These are phyloP conservation scores for Drosophila paramelanica DNA, from an alignment of 2,888 invertebrate genomes.

Conservation along the genomic window DNA sequence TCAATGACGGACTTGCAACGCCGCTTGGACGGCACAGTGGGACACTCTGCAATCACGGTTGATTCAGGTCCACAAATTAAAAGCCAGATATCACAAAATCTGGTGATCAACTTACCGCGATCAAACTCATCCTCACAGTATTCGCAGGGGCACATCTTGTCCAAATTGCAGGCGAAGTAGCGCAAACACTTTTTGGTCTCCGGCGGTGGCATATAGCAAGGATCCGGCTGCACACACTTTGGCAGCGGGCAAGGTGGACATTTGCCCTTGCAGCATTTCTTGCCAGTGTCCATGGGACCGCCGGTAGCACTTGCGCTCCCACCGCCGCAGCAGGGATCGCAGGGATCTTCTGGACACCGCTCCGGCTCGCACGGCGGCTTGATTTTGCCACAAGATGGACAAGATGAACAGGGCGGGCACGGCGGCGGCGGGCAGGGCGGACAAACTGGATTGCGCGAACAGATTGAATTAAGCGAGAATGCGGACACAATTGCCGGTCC, in stretches of 20 bases:
- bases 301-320: conserved; percentile 44
- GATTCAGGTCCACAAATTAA: too few species aligned
- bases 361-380: conserved; percentile 3
- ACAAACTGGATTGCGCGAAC: conserved; percentile 66
- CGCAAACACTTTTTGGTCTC: conserved; percentile 62
- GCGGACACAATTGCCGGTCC: conserved; percentile 82
- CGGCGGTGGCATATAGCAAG: conserved; percentile 47
- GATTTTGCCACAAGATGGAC: conserved; percentile 36
- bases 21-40: conserved; percentile 61
- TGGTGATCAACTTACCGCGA: conserved; percentile 65
- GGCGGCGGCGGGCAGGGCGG: conserved; percentile 33
- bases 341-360: conserved; percentile 29
- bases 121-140: conserved; percentile 82
- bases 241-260: conserved; percentile 27
- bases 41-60: conserved; percentile 51
- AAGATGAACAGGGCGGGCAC: conserved; percentile 29
- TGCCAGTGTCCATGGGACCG: conserved; percentile 58
- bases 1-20: conserved; percentile 46
- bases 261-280: conserved; percentile 38
- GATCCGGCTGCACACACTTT: conserved; percentile 52
- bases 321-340: conserved; percentile 35
- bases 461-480: conserved; percentile 74
- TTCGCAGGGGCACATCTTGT: conserved; percentile 76
- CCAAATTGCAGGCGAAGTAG: conserved; percentile 81
- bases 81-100: too few species aligned